A percentile compares a stretch with the other conserved stretches of the same genome.
Evolutionary conservation across 92 coral and sea anemone species (phyloP).

Genomic region (Chrysogorgia sp.): DNA sequence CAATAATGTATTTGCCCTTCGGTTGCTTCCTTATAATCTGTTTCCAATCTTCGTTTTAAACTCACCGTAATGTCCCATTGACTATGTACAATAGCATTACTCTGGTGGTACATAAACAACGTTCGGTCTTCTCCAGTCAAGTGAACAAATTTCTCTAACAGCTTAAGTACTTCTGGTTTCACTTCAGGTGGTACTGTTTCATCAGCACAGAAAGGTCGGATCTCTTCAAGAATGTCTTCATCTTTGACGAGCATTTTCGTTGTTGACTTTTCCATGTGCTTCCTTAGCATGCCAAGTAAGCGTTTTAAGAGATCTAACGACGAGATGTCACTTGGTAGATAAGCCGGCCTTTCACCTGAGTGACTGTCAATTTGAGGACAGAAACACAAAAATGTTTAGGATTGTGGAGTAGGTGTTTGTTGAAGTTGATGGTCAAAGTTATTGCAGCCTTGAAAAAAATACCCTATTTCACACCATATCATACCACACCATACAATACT

Average conservation of each 20-base stretch:
- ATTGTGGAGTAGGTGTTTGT: slow-evolving; percentile 20
- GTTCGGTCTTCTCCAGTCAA: slow-evolving; percentile 91
- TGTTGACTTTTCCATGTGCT: slow-evolving; percentile 66
- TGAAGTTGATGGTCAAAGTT: background rate
- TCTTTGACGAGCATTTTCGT: slow-evolving; percentile 63
- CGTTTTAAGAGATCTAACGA: slow-evolving; percentile 63
- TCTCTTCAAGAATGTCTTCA: slow-evolving; percentile 75
- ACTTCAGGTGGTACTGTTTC: slow-evolving; percentile 70
- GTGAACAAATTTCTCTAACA: slow-evolving; percentile 73
- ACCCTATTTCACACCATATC: slow-evolving; percentile 10
- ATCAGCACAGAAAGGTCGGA: slow-evolving; percentile 89
- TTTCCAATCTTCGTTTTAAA: background rate
- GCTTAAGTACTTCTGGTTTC: slow-evolving; percentile 78
- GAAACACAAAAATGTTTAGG: background rate
- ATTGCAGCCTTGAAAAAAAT: no score
- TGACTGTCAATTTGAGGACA: background rate
- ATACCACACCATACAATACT: background rate
- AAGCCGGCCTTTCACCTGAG: slow-evolving; percentile 13
- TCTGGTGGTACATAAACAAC: slow-evolving; percentile 79
- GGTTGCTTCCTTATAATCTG: no score
- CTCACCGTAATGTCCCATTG: slow-evolving; percentile 86
- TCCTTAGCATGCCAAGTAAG: slow-evolving; percentile 59
- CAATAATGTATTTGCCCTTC: no score
- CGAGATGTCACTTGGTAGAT: slow-evolving; percentile 14
- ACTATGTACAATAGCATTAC: slow-evolving; percentile 81